These are phyloP conservation scores for Tapirus indicus DNA, from an alignment of 2,797 vertebrate genomes.

Conservation along the genomic window DNA sequence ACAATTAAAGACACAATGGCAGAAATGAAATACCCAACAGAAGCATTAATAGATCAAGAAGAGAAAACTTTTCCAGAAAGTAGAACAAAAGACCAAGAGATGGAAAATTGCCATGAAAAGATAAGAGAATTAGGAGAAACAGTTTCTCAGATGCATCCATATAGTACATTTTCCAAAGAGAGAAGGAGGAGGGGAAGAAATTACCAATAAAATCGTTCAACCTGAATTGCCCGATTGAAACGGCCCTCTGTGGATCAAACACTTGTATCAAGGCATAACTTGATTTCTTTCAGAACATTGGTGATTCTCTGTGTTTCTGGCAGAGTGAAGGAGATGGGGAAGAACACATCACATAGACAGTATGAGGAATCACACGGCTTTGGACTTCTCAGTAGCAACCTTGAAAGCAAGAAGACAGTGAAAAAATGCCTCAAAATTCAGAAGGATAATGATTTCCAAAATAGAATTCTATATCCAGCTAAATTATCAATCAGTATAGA, in stretches of 20 bases:
- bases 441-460: background rate
- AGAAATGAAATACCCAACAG: background rate
- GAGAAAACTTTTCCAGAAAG: background rate
- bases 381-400: background rate
- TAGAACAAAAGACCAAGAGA: background rate
- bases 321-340: background rate
- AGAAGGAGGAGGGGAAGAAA: background rate
- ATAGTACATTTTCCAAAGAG: background rate
- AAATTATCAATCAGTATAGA: background rate
- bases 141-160: background rate
- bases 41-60: background rate
- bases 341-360: background rate
- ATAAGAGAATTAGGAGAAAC: background rate
- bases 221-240: background rate
- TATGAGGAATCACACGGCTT: background rate
- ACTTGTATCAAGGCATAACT: background rate
- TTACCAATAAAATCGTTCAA: background rate
- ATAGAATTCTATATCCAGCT: background rate
- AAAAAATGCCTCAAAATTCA: slow-evolving; percentile 32
- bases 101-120: background rate
- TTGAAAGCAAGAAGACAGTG: background rate
- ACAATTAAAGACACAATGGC: background rate
- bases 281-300: background rate
- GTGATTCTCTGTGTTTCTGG: background rate
- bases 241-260: background rate